These are phyloP conservation scores for Allacma fusca DNA, from an alignment of 2,888 invertebrate species.

Conservation along the genomic window DNA sequence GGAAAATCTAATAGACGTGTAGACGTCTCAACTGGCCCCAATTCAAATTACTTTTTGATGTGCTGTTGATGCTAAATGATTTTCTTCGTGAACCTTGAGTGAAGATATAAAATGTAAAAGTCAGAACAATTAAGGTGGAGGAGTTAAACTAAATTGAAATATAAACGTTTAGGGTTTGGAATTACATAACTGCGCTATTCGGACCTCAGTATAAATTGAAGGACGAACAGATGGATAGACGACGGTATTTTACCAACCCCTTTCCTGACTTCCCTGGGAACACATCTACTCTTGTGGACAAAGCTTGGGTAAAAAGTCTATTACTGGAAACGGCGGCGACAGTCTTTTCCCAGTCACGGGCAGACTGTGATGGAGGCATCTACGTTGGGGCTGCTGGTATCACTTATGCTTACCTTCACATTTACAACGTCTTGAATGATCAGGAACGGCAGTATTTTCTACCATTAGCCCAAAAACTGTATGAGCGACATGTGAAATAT, in stretches of 20 bases:
- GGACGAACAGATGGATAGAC: slow-evolving; percentile 1
- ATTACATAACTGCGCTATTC: too few species aligned
- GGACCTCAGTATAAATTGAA: too few species aligned
- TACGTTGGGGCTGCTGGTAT: slow-evolving; percentile 77
- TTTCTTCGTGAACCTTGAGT: too few species aligned
- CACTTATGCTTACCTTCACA: slow-evolving; percentile 78
- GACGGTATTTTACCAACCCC: slow-evolving; percentile 26
- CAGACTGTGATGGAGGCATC: slow-evolving; percentile 69
- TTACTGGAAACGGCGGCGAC: slow-evolving; percentile 21
- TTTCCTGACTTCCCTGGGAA: neutral
- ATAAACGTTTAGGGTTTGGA: neutral
- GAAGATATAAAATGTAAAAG: too few species aligned
- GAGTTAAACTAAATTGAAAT: too few species aligned
- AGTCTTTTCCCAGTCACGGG: slow-evolving; percentile 15
- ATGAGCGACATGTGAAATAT: slow-evolving; percentile 26
- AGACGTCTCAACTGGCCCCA: too few species aligned
- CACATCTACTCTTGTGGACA: neutral
- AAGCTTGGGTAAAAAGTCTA: neutral
- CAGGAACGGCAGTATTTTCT: slow-evolving; percentile 48
- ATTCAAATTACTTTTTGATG: too few species aligned
- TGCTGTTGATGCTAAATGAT: too few species aligned
- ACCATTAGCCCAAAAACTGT: slow-evolving; percentile 42
- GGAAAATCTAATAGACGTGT: too few species aligned
- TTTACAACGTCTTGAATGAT: slow-evolving; percentile 63
- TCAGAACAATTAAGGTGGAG: too few species aligned